phyloP scores from a whole-genome alignment of 2,888 invertebrate species.

The Panorpa germanica region DNA sequence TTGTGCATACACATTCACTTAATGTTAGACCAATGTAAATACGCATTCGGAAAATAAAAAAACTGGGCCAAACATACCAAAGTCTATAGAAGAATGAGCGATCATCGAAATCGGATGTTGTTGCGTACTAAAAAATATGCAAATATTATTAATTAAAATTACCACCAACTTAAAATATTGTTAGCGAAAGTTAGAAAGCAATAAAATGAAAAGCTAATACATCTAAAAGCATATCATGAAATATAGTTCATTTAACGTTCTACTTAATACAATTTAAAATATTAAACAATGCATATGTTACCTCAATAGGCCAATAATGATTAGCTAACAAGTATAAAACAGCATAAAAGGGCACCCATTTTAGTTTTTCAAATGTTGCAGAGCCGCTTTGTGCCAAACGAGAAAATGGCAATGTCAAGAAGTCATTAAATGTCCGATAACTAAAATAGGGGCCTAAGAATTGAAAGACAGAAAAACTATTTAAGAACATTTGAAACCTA shows the following conservation, averaged over 20 bases:
- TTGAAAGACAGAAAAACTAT: constrained; percentile 8
- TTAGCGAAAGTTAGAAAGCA: constrained; percentile 8
- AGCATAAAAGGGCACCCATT: constrained; percentile 43
- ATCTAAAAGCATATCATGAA: too few relatives aligned
- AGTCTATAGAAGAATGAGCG: constrained; percentile 58
- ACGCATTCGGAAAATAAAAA: constrained; percentile 74
- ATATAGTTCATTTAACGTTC: too few relatives aligned
- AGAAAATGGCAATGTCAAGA: constrained; percentile 45
- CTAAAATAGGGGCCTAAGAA: constrained; percentile 81
- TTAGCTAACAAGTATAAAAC: constrained; percentile 43
- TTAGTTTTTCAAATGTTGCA: constrained; percentile 43
- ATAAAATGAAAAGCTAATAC: constrained; percentile 5
- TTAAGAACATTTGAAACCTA: neutral
- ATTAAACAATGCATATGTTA: too few relatives aligned
- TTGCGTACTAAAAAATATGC: constrained; percentile 47
- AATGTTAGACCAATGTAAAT: constrained; percentile 80
- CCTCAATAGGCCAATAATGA: constrained; percentile 54
- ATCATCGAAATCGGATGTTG: constrained; percentile 55
- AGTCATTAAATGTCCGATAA: constrained; percentile 73
- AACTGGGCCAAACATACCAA: constrained; percentile 72
- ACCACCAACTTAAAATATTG: constrained; percentile 6
- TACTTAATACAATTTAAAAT: too few relatives aligned
- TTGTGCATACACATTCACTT: constrained; percentile 84
- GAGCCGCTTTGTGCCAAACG: constrained; percentile 39
- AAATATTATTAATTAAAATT: constrained; percentile 8